Evolutionary conservation across 2,888 invertebrate genomes (phyloP).

Genomic region (Carabus problematicus): DNA sequence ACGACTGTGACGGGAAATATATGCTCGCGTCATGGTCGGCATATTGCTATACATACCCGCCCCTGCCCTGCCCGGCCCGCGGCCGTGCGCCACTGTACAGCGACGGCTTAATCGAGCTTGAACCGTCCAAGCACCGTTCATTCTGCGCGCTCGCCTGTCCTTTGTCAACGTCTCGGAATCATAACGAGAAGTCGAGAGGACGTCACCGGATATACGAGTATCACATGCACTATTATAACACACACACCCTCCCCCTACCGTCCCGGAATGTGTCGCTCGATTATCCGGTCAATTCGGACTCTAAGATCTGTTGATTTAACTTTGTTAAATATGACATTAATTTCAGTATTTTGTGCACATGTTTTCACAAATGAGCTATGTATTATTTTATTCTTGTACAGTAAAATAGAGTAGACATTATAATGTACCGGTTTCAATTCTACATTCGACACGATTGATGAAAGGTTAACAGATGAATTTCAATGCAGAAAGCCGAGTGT

Average conservation of each 20-base stretch:
- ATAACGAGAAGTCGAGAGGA: conserved; percentile 45
- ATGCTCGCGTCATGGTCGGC: conserved; percentile 13
- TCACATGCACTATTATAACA: conserved; percentile 5
- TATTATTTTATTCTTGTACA: background rate
- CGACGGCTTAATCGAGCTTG: conserved; percentile 44
- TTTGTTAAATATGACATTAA: background rate
- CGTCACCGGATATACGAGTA: conserved; percentile 39
- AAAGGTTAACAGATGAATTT: conserved; percentile 13
- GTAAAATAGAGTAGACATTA: background rate
- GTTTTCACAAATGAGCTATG: background rate
- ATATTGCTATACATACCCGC: conserved; percentile 7
- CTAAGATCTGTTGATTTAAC: too few species aligned
- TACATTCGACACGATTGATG: background rate
- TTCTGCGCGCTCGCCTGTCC: conserved; percentile 33
- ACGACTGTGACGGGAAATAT: conserved; percentile 31
- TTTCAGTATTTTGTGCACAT: background rate
- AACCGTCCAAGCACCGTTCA: conserved; percentile 44
- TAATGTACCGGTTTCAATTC: background rate
- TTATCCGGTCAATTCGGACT: too few species aligned
- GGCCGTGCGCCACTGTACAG: background rate
- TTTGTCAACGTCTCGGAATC: conserved; percentile 43
- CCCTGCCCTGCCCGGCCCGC: conserved; percentile 24
- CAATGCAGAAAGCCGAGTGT: background rate
- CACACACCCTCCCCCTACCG: too few species aligned
- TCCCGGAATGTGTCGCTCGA: too few species aligned